phyloP scores from a whole-genome alignment of 2,888 invertebrate species.

The Leptinotarsa juncta region DNA sequence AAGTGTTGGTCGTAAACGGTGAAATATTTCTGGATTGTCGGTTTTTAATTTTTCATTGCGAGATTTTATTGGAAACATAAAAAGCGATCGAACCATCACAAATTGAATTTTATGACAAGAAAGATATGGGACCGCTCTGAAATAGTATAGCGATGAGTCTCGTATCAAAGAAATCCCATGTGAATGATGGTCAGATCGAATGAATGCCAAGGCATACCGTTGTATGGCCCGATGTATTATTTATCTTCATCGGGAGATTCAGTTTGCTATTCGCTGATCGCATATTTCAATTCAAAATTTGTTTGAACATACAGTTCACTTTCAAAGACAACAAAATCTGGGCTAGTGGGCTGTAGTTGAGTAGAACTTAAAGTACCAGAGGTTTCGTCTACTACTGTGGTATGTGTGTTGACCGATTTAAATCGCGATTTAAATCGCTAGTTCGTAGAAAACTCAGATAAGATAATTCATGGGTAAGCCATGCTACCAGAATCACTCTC shows the following conservation, averaged over 20 bases:
- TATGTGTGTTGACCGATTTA: no score
- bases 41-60: neutral
- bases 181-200: neutral
- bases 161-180: neutral
- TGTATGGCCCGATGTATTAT: neutral
- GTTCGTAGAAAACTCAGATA: no score
- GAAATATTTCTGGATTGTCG: slow-evolving; percentile 15
- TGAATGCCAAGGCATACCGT: neutral
- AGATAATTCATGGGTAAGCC: no score
- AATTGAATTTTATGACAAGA: neutral
- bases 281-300: neutral
- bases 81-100: neutral
- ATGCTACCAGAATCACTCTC: no score
- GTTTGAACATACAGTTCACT: no score
- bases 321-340: no score
- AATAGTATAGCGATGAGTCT: neutral
- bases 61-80: slow-evolving; percentile 1
- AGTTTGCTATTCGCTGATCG: neutral
- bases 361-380: no score
- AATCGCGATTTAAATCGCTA: no score
- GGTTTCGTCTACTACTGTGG: no score
- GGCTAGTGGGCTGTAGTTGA: no score
- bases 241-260: neutral
- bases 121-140: neutral
- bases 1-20: slow-evolving; percentile 8